A percentile compares a stretch with the other conserved stretches of the same genome.
These are phyloP conservation scores for Sus cebifrons DNA, from an alignment of 2,797 vertebrate species.

Conservation along the genomic window DNA sequence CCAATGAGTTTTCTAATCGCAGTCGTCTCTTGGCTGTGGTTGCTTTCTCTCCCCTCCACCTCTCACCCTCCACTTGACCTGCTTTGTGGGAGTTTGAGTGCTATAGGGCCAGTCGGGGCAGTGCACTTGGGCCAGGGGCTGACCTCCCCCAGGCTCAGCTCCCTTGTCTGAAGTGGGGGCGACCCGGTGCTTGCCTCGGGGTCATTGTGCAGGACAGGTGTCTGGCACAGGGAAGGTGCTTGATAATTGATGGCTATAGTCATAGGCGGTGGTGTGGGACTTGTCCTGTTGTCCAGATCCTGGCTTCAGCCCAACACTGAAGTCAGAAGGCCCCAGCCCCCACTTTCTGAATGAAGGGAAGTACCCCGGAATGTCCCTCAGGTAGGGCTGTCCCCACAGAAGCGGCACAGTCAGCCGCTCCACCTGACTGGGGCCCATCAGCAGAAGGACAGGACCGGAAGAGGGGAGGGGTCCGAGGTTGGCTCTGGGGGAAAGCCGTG, in stretches of 20 bases:
- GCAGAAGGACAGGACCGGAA: neutral
- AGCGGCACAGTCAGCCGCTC: neutral
- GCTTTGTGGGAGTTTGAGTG: neutral
- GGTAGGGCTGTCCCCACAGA: neutral
- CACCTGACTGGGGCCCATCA: neutral
- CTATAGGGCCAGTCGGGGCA: neutral
- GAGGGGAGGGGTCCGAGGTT: neutral
- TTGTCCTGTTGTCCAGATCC: neutral
- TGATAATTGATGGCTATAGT: neutral
- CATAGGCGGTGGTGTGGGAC: too few species aligned
- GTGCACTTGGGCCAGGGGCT: neutral
- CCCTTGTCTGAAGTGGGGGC: neutral
- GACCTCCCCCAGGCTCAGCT: neutral
- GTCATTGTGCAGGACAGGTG: too few species aligned
- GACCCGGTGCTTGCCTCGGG: neutral
- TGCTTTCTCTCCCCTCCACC: neutral
- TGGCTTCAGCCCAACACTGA: neutral
- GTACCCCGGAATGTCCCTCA: neutral
- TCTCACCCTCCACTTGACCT: too few species aligned
- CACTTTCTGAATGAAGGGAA: neutral
- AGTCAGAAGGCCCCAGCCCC: neutral
- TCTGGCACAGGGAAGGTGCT: neutral
- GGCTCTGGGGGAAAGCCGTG: neutral
- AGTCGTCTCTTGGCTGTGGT: neutral
- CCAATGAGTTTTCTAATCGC: neutral